These are phyloP conservation scores for Pteropus rufus DNA, from an alignment of 2,797 vertebrate genomes.

Conservation along the genomic window DNA sequence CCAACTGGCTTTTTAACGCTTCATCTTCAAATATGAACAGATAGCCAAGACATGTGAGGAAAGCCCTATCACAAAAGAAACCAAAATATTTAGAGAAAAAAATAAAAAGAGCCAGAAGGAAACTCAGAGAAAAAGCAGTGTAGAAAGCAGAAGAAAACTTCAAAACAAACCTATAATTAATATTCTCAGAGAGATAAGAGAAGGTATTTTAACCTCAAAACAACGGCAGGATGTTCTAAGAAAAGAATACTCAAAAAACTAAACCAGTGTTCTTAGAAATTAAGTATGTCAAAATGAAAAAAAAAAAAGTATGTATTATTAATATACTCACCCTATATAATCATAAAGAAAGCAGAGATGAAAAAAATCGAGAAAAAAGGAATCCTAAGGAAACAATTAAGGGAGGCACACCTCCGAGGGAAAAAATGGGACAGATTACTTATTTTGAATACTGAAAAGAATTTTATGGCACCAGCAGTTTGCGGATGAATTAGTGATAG, in stretches of 20 bases:
- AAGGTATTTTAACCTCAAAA: background rate
- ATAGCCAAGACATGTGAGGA: background rate
- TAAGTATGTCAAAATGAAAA: background rate
- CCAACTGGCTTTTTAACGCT: background rate
- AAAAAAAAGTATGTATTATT: background rate
- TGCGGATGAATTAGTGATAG: background rate
- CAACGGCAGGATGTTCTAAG: background rate
- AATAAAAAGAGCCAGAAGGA: background rate
- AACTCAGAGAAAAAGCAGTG: background rate
- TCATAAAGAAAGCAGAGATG: background rate
- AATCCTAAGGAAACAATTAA: background rate
- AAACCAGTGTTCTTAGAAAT: background rate
- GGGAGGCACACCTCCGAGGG: background rate
- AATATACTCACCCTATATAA: background rate
- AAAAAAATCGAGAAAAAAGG: background rate
- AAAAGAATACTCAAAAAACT: background rate
- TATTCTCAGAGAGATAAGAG: background rate
- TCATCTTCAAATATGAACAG: background rate
- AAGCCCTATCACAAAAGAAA: background rate
- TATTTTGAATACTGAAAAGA: background rate
- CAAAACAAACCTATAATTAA: background rate
- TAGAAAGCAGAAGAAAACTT: background rate
- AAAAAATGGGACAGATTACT: background rate
- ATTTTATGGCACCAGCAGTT: background rate
- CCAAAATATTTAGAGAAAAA: background rate